These are phyloP conservation scores for Dysdera silvatica DNA, from an alignment of 1,140 invertebrate species.

Conservation along the genomic window DNA sequence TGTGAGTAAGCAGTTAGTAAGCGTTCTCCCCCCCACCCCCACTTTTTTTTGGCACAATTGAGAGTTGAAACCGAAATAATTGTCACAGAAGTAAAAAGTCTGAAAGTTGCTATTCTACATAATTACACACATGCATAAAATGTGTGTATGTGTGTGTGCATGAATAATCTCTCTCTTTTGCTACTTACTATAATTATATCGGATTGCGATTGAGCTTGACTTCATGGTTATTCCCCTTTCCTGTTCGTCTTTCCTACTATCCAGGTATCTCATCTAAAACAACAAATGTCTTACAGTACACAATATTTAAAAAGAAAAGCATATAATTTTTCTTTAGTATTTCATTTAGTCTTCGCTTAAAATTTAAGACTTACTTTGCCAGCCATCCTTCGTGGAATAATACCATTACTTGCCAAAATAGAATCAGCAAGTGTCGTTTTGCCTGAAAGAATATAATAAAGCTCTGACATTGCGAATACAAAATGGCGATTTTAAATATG, in stretches of 20 bases:
- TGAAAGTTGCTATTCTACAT: background rate
- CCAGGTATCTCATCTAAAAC: slow-evolving; percentile 64
- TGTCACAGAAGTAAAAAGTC: background rate
- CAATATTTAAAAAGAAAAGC: background rate
- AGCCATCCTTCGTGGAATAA: slow-evolving; percentile 83
- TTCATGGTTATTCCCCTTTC: slow-evolving; percentile 99
- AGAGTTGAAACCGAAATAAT: no score
- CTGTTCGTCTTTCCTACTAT: slow-evolving; percentile 93
- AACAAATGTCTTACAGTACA: background rate
- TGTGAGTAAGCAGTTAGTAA: no score
- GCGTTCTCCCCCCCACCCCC: no score
- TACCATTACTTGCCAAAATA: slow-evolving; percentile 89
- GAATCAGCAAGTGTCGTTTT: slow-evolving; percentile 97
- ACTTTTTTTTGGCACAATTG: no score
- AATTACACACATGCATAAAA: background rate
- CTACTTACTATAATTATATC: slow-evolving; percentile 50
- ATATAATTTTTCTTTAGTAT: background rate
- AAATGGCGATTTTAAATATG: background rate
- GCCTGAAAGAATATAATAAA: slow-evolving; percentile 43
- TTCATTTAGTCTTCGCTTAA: background rate
- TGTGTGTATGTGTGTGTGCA: background rate
- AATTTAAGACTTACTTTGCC: slow-evolving; percentile 61
- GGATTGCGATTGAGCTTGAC: slow-evolving; percentile 84
- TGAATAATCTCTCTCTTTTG: background rate
- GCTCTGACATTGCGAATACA: background rate